Evolutionary conservation across 2,113 vertebrate genomes (phyloP).

Genomic region (Neotoma lepida): DNA sequence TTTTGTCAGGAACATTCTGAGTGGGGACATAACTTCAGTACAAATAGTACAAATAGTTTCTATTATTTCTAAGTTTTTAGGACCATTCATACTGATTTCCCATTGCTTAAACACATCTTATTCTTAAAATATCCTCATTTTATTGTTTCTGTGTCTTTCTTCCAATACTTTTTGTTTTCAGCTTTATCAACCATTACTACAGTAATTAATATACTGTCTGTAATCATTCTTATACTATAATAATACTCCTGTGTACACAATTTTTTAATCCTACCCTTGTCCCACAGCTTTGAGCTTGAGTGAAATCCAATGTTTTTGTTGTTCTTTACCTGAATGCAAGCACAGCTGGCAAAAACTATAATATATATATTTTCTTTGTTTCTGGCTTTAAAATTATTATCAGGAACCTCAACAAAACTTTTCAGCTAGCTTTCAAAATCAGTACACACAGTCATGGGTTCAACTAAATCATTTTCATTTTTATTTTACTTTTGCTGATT

Average conservation of each 20-base stretch:
- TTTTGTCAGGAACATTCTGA: too few species aligned
- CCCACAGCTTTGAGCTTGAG: neutral
- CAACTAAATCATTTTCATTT: neutral
- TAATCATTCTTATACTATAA: neutral
- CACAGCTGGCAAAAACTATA: neutral
- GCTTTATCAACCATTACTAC: neutral
- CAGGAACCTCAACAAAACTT: neutral
- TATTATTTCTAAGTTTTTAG: too few species aligned
- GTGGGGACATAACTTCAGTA: too few species aligned
- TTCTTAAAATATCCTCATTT: neutral
- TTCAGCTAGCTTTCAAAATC: neutral
- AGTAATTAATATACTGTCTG: neutral
- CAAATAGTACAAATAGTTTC: too few species aligned
- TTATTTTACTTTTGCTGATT: neutral
- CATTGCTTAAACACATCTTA: too few species aligned
- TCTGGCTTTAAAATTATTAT: neutral
- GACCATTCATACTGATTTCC: too few species aligned
- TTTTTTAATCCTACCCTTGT: neutral
- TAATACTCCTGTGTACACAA: neutral
- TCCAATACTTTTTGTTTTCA: neutral
- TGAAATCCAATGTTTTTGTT: neutral
- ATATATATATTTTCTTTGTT: too few species aligned
- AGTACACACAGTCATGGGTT: neutral
- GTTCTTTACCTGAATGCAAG: neutral
- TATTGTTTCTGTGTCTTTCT: neutral